Conservation (phyloP, 2,797 vertebrate genomes). For the Danio albolineatus region DNA sequence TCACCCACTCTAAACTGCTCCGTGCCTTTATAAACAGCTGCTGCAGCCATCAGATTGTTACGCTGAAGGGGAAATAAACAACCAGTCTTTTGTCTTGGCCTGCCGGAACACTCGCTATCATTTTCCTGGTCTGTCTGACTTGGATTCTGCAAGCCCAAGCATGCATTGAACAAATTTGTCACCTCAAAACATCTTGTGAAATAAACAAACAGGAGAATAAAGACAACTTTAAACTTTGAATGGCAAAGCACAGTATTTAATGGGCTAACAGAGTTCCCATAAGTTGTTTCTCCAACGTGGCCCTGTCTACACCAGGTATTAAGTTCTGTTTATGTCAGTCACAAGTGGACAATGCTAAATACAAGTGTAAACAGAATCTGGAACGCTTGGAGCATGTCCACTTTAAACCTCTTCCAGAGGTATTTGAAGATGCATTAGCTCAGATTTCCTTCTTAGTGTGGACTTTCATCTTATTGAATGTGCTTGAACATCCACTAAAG, state of each 20-base stretch:
- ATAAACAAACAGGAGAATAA: not conserved
- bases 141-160: constrained; percentile 48
- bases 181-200: constrained; percentile 39
- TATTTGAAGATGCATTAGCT: too few species aligned
- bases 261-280: not conserved
- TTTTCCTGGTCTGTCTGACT: constrained; percentile 25
- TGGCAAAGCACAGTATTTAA: not conserved
- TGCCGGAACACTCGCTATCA: constrained; percentile 54
- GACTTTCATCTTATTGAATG: too few species aligned
- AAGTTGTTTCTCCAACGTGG: not conserved
- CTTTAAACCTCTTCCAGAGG: too few species aligned
- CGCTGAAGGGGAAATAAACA: constrained; percentile 63
- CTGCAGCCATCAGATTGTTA: constrained; percentile 63
- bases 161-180: constrained; percentile 46
- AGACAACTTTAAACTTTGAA: not conserved
- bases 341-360: too few species aligned
- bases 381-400: too few species aligned
- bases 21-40: constrained; percentile 69
- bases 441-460: too few species aligned
- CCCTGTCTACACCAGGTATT: too few species aligned
- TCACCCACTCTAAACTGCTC: constrained; percentile 49
- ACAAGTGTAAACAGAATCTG: too few species aligned
- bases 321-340: too few species aligned
- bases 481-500: too few species aligned
- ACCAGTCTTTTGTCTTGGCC: constrained; percentile 61